phyloP scores from a whole-genome alignment of 2,797 vertebrate genomes.

The Arrhamphus sclerolepis region DNA sequence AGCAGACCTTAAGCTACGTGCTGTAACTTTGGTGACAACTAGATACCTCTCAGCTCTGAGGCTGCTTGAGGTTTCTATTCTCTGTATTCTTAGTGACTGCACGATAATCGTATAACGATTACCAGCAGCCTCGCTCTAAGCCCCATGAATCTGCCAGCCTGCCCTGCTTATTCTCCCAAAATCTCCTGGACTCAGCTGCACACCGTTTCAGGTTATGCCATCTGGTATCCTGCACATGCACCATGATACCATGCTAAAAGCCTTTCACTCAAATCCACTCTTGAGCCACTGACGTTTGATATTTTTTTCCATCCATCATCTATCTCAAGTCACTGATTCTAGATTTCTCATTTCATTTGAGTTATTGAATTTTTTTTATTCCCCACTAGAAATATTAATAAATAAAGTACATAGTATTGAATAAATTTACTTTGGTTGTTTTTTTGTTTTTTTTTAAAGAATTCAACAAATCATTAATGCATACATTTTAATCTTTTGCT shows the following conservation, averaged over 20 bases:
- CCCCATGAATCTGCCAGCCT: constrained; percentile 10
- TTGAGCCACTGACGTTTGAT: constrained; percentile 1
- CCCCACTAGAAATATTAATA: too few relatives aligned
- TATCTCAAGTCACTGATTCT: constrained; percentile 6
- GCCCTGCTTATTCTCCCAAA: constrained; percentile 8
- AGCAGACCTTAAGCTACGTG: too few relatives aligned
- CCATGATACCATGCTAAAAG: background rate
- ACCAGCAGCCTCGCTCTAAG: constrained; percentile 5
- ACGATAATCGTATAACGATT: background rate
- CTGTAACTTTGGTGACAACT: too few relatives aligned
- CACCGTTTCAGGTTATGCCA: constrained; percentile 1
- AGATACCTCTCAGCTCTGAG: background rate
- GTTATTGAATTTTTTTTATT: background rate
- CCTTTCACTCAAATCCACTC: constrained; percentile 10
- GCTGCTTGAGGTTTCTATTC: background rate
- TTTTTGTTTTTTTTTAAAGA: background rate
- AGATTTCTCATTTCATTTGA: background rate
- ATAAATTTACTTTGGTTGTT: background rate
- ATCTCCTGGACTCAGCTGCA: constrained; percentile 10
- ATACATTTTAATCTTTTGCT: background rate
- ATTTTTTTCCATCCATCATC: background rate
- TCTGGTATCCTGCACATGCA: constrained; percentile 9
- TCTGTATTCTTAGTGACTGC: background rate
- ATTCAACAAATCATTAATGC: background rate
- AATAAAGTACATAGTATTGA: background rate